phyloP scores from a whole-genome alignment of 2,797 vertebrate species.

The Alca torda region DNA sequence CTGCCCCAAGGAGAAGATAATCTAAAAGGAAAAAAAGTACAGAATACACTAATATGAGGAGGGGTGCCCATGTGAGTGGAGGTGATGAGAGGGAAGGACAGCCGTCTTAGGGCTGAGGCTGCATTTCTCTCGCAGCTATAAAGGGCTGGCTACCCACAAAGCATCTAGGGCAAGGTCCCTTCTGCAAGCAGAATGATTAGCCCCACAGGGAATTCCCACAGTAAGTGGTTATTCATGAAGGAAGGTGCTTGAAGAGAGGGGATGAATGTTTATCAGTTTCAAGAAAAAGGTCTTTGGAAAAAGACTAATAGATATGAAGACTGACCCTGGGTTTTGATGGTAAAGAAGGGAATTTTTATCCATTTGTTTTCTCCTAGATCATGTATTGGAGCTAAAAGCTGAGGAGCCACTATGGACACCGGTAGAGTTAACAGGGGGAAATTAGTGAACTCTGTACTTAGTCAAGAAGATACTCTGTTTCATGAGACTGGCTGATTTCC shows the following conservation, averaged over 20 bases:
- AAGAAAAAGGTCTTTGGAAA: neutral
- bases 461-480: neutral
- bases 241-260: neutral
- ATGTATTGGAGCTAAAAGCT: neutral
- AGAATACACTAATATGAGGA: neutral
- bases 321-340: neutral
- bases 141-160: neutral
- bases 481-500: neutral
- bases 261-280: neutral
- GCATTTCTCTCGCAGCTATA: neutral
- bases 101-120: neutral
- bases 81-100: neutral
- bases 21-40: neutral
- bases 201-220: neutral
- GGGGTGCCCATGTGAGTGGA: neutral
- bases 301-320: neutral
- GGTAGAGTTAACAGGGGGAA: neutral
- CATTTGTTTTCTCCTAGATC: neutral
- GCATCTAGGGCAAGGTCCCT: neutral
- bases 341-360: neutral
- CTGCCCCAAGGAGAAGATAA: neutral
- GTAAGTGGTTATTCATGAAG: slow-evolving; percentile 18
- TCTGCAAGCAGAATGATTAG: slow-evolving; percentile 22
- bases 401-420: neutral
- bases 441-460: neutral